Conservation (phyloP, 2,797 vertebrate species). For the Echeneis naucrates region DNA sequence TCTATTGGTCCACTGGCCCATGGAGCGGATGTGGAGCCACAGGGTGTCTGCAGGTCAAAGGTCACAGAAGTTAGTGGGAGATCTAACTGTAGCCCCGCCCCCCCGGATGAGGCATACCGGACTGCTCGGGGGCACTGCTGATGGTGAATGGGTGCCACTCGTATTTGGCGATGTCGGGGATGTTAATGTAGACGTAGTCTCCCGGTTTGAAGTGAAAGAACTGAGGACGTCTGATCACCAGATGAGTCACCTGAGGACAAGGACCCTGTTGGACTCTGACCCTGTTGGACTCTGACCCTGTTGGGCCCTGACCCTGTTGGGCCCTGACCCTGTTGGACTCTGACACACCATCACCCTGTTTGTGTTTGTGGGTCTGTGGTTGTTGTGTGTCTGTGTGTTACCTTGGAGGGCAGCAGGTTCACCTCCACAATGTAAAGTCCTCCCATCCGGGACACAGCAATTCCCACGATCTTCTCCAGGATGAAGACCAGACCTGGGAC, state of each 20-base stretch:
- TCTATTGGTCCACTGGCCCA: constrained; percentile 93
- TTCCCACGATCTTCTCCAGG: constrained; percentile 88
- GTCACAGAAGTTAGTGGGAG: constrained; percentile 2
- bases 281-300: too few relatives aligned
- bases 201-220: constrained; percentile 92
- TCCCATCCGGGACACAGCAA: constrained; percentile 80
- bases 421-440: constrained; percentile 88
- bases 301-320: too few relatives aligned
- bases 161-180: constrained; percentile 89
- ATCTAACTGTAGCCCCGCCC: too few relatives aligned
- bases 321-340: too few relatives aligned
- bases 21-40: constrained; percentile 90
- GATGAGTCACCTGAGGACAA: constrained; percentile 89
- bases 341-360: too few relatives aligned
- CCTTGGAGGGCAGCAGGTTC: constrained; percentile 91
- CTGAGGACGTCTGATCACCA: constrained; percentile 88
- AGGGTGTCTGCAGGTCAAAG: constrained; percentile 82
- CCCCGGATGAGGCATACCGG: constrained; percentile 74
- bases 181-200: constrained; percentile 92
- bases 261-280: neutral
- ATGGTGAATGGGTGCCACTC: constrained; percentile 96
- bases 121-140: constrained; percentile 93
- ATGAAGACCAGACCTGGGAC: constrained; percentile 87
- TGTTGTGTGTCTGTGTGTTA: neutral
- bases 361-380: too few relatives aligned